A percentile compares a stretch with the other conserved stretches of the same genome.
Evolutionary conservation across 1,140 invertebrate genomes (phyloP).

Genomic region (Drosophila asahinai): DNA sequence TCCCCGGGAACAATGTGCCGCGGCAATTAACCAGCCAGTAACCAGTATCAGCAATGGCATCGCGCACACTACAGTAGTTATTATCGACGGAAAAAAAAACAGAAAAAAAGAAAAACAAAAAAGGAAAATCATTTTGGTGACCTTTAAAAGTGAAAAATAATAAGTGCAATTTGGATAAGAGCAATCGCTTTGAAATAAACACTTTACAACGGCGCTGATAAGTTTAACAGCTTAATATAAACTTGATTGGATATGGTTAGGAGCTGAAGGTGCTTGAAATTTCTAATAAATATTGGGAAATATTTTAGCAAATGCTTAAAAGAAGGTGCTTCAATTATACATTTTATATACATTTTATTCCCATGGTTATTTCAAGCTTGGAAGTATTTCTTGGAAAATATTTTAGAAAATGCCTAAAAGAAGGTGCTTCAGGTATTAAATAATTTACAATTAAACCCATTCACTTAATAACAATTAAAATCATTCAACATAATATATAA

Average conservation of each 20-base stretch:
- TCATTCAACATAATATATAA: too few species aligned
- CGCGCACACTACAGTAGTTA: conserved; percentile 28
- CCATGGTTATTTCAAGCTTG: not conserved
- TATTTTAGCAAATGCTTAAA: not conserved
- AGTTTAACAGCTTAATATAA: not conserved
- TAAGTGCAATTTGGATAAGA: not conserved
- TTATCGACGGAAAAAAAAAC: conserved; percentile 10
- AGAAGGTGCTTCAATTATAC: too few species aligned
- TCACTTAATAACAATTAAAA: too few species aligned
- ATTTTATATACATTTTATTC: too few species aligned
- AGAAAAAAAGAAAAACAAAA: not conserved
- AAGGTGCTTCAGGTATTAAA: too few species aligned
- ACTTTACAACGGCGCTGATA: not conserved
- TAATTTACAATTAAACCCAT: too few species aligned
- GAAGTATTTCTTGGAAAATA: too few species aligned
- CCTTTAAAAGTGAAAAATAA: conserved; percentile 8
- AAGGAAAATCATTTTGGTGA: conserved; percentile 2
- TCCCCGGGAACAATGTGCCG: conserved; percentile 30
- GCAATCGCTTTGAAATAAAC: not conserved
- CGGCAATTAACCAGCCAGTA: conserved; percentile 31
- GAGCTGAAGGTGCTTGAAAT: not conserved
- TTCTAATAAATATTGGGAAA: not conserved
- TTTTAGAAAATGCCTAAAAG: too few species aligned
- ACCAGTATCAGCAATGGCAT: conserved; percentile 34
- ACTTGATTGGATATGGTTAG: too few species aligned